A percentile compares a stretch with the other conserved stretches of the same genome.
Conservation (phyloP, 2,888 invertebrate species). For the Scelioninae gen. 1 region DNA sequence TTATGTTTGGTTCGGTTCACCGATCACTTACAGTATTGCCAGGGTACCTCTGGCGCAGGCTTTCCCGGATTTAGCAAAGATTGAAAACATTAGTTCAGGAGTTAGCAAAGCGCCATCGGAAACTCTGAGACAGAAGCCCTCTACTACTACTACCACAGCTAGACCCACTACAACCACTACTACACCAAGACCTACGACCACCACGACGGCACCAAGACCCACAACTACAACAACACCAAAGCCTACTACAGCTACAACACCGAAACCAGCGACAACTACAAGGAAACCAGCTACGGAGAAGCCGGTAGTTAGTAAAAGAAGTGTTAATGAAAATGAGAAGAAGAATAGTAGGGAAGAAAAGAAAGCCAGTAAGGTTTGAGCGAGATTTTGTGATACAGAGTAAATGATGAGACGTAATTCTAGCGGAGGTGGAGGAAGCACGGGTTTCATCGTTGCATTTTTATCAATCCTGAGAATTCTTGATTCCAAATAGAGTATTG, state of each 20-base stretch:
- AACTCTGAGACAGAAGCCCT: too few species aligned
- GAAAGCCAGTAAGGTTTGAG: slow-evolving; percentile 9
- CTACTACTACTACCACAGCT: slow-evolving; percentile 43
- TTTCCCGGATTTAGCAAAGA: slow-evolving; percentile 74
- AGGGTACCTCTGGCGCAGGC: slow-evolving; percentile 87
- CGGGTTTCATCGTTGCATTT: slow-evolving; percentile 14
- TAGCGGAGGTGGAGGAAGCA: slow-evolving; percentile 14
- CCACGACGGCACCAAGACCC: slow-evolving; percentile 42
- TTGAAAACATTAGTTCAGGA: slow-evolving; percentile 48
- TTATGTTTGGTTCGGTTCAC: slow-evolving; percentile 88
- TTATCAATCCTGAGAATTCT: slow-evolving; percentile 9
- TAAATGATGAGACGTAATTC: neutral
- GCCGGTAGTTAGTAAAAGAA: slow-evolving; percentile 1
- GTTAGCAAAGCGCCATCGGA: slow-evolving; percentile 52
- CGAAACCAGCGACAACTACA: slow-evolving; percentile 11
- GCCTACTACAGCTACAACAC: slow-evolving; percentile 30
- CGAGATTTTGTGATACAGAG: slow-evolving; percentile 3
- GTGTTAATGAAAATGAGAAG: neutral
- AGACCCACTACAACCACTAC: slow-evolving; percentile 48
- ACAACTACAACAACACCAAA: slow-evolving; percentile 35
- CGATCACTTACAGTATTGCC: slow-evolving; percentile 88
- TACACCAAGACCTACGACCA: slow-evolving; percentile 49
- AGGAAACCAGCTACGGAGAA: neutral
- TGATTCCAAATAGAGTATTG: slow-evolving; percentile 36
- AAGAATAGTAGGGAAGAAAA: neutral